Evolutionary conservation across 2,113 vertebrate species (phyloP).

Genomic region (Suricata suricatta): DNA sequence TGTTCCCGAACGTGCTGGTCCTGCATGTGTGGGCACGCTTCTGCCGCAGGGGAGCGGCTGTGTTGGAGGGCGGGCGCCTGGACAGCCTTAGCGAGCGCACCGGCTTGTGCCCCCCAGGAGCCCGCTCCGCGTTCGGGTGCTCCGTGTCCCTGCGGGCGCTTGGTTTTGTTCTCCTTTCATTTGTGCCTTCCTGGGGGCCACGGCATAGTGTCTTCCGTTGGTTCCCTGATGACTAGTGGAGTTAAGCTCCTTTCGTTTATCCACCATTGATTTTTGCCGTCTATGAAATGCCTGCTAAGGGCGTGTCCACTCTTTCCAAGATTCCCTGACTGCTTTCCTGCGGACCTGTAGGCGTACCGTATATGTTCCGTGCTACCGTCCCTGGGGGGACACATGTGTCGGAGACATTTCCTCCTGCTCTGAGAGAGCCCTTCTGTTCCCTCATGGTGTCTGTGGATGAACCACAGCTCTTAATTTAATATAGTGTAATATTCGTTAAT

Average conservation of each 20-base stretch:
- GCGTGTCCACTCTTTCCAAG: neutral
- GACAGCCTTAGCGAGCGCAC: neutral
- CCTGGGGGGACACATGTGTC: neutral
- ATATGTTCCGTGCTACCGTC: neutral
- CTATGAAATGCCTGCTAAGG: neutral
- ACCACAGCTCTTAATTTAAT: neutral
- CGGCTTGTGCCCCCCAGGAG: neutral
- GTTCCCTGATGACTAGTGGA: neutral
- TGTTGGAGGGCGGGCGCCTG: neutral
- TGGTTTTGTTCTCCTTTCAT: neutral
- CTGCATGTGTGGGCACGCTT: neutral
- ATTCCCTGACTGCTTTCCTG: neutral
- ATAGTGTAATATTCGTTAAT: neutral
- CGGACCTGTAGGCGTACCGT: neutral
- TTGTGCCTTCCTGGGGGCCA: neutral
- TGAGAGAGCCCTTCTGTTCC: neutral
- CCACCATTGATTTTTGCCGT: neutral
- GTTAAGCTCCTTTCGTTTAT: neutral
- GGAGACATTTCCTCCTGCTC: neutral
- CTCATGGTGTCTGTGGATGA: neutral
- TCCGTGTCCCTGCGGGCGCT: neutral
- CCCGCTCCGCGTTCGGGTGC: neutral
- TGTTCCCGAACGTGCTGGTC: neutral
- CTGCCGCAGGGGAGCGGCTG: neutral
- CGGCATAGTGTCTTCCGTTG: neutral